phyloP scores from a whole-genome alignment of 2,797 vertebrate genomes.

The Gymnoscopelus microlampas region DNA sequence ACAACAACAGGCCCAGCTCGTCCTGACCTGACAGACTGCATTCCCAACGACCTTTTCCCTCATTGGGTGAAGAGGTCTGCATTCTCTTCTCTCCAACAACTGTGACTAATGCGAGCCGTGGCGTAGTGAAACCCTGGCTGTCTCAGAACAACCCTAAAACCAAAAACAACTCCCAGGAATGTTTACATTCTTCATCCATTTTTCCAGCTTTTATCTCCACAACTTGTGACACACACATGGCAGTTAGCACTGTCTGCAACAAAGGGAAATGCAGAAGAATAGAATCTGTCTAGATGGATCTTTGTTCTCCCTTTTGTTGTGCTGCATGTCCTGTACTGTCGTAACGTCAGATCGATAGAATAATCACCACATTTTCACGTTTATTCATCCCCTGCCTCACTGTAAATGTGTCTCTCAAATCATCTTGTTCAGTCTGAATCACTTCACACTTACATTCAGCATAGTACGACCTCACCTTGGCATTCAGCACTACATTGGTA shows the following conservation, averaged over 20 bases:
- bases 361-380: no score
- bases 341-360: no score
- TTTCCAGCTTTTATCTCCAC: conserved; percentile 58
- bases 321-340: no score
- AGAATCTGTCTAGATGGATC: conserved; percentile 14
- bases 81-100: conserved; percentile 58
- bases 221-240: conserved; percentile 30
- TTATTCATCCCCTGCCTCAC: neutral
- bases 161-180: conserved; percentile 60
- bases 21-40: conserved; percentile 75
- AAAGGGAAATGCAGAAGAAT: conserved; percentile 23
- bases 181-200: conserved; percentile 73
- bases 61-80: conserved; percentile 64
- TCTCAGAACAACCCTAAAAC: conserved; percentile 45
- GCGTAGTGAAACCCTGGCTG: conserved; percentile 38
- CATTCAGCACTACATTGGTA: conserved; percentile 18
- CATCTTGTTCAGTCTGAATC: neutral
- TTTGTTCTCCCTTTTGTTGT: conserved; percentile 7
- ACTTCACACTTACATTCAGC: conserved; percentile 9
- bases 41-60: conserved; percentile 73
- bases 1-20: conserved; percentile 51
- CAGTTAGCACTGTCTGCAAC: conserved; percentile 33
- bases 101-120: conserved; percentile 63
- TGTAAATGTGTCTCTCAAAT: conserved; percentile 10
- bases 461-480: conserved; percentile 4